Conservation (phyloP, 2,797 vertebrate species). For the Menidia menidia region DNA sequence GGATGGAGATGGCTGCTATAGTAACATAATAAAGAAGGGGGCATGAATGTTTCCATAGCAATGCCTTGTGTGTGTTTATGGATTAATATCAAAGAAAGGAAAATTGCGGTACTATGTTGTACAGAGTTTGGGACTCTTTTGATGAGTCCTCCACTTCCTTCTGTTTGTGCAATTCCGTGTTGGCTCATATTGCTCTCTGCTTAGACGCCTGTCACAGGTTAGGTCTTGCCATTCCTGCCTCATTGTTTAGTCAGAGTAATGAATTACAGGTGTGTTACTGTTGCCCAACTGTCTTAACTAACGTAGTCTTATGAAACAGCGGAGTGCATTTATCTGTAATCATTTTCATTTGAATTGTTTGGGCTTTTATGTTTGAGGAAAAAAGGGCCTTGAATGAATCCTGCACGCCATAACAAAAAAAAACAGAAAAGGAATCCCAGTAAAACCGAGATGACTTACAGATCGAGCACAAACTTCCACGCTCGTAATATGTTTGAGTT, state of each 20-base stretch:
- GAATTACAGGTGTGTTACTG: slow-evolving; percentile 20
- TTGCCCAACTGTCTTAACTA: slow-evolving; percentile 26
- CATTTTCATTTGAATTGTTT: not conserved
- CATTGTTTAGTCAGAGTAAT: slow-evolving; percentile 8
- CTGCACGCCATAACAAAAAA: not conserved
- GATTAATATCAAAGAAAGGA: slow-evolving; percentile 78
- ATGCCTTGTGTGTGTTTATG: slow-evolving; percentile 74
- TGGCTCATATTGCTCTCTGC: slow-evolving; percentile 4
- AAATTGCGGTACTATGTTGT: slow-evolving; percentile 32
- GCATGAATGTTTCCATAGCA: slow-evolving; percentile 82
- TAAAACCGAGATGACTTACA: not conserved
- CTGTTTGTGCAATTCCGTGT: slow-evolving; percentile 7
- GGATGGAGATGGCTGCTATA: slow-evolving; percentile 87
- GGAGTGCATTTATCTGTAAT: not conserved
- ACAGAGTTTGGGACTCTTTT: slow-evolving; percentile 33
- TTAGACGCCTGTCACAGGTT: slow-evolving; percentile 57
- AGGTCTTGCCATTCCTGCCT: slow-evolving; percentile 38
- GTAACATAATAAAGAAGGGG: slow-evolving; percentile 88
- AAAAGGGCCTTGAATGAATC: no score
- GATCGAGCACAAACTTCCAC: not conserved
- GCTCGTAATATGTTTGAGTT: not conserved
- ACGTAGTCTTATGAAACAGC: slow-evolving; percentile 1
- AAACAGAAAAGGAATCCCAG: no score
- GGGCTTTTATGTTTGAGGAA: not conserved
- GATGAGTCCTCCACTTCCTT: not conserved